Percentiles rank a stretch among this genome's conserved stretches.
Conservation (phyloP, 2,113 vertebrate genomes). For the Mastomys natalensis region DNA sequence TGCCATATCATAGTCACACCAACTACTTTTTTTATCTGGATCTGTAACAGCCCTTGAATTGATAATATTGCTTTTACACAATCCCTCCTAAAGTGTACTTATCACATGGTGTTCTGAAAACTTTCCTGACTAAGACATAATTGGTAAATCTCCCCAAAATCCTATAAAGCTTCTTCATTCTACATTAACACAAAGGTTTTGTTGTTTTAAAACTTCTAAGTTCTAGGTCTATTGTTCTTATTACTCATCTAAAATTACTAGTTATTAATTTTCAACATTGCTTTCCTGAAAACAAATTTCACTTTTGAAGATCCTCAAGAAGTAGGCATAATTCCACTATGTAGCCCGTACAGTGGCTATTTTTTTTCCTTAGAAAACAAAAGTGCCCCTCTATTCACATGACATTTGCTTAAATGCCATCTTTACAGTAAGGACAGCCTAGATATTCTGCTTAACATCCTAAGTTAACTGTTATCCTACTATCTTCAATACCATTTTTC, state of each 20-base stretch:
- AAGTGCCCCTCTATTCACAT: neutral
- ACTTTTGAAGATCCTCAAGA: neutral
- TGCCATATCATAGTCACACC: too few species aligned
- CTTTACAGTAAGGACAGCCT: neutral
- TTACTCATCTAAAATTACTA: neutral
- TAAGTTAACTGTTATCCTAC: neutral
- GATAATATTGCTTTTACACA: too few species aligned
- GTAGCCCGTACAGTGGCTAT: neutral
- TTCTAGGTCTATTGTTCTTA: neutral
- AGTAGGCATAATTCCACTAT: neutral
- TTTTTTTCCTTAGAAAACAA: neutral
- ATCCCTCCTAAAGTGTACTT: too few species aligned
- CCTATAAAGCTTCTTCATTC: neutral
- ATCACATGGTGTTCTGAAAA: too few species aligned
- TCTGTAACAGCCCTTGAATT: too few species aligned
- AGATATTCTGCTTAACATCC: neutral
- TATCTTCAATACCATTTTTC: neutral
- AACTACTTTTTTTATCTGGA: too few species aligned
- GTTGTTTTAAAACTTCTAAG: neutral
- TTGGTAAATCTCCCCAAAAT: neutral
- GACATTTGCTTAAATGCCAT: neutral
- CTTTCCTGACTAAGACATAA: too few species aligned
- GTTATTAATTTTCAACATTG: neutral
- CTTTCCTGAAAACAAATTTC: neutral
- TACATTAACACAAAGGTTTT: neutral